phyloP scores from a whole-genome alignment of 2,113 vertebrate species.

The Pholis gunnellus region DNA sequence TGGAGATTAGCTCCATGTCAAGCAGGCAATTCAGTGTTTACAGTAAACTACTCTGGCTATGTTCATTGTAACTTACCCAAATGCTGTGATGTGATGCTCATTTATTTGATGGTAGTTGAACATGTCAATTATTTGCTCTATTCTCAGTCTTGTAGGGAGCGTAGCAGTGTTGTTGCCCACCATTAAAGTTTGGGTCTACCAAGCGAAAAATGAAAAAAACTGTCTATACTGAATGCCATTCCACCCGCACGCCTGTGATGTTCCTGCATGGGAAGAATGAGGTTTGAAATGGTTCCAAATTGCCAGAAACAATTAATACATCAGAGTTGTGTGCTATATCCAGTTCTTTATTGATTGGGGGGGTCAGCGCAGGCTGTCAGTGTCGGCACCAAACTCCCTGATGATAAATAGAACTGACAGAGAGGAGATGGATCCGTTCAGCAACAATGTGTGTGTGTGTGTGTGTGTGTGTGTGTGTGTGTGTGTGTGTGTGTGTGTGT shows the following conservation, averaged over 20 bases:
- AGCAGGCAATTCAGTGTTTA: not conserved
- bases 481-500: too few relatives aligned
- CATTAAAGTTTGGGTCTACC: not conserved
- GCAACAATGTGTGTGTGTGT: not conserved
- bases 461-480: not conserved
- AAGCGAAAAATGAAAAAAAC: not conserved
- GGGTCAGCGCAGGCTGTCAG: conserved; percentile 39
- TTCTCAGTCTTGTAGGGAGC: not conserved
- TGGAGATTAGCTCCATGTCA: not conserved
- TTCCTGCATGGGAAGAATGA: conserved; percentile 22
- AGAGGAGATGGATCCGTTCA: conserved; percentile 39
- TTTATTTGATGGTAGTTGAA: not conserved
- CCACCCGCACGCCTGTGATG: not conserved
- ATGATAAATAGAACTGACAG: conserved; percentile 57
- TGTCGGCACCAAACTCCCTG: conserved; percentile 44
- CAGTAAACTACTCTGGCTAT: not conserved
- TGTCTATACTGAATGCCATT: not conserved
- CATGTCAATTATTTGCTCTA: not conserved
- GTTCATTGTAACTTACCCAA: not conserved
- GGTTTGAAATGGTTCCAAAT: conserved; percentile 56
- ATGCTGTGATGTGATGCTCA: not conserved
- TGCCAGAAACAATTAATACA: conserved; percentile 54
- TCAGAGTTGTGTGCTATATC: conserved; percentile 47
- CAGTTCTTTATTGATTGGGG: conserved; percentile 59
- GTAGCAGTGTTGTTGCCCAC: not conserved